Evolutionary conservation across 2,797 vertebrate genomes (phyloP).

Genomic region (Odontamblyopus lacepedii): DNA sequence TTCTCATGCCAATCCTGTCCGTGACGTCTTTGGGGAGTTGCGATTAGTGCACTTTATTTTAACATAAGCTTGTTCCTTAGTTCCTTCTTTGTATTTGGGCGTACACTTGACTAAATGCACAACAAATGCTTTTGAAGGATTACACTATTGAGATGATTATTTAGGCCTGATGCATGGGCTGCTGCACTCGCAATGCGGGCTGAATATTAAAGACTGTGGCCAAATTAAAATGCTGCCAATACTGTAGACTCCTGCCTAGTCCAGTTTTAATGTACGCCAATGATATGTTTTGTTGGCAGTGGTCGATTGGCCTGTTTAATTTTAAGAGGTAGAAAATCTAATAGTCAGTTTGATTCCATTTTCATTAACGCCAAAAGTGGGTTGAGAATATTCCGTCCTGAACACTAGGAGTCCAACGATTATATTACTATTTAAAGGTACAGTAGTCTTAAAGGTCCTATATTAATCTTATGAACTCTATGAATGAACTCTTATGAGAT

Average conservation of each 20-base stretch:
- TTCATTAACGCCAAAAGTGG: neutral
- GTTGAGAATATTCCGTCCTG: neutral
- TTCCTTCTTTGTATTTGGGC: neutral
- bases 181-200: neutral
- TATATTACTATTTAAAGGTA: no score
- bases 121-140: slow-evolving; percentile 2
- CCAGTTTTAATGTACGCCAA: neutral
- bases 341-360: neutral
- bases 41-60: slow-evolving; percentile 6
- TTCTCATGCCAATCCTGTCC: slow-evolving; percentile 6
- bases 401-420: neutral
- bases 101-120: slow-evolving; percentile 4
- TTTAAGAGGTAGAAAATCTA: neutral
- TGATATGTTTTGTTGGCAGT: neutral
- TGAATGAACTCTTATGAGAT: no score
- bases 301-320: neutral
- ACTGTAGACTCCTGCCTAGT: neutral
- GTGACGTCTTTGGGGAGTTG: neutral
- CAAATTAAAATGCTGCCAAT: neutral
- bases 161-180: neutral
- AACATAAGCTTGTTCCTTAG: neutral
- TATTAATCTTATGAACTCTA: no score
- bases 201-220: neutral
- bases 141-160: slow-evolving; percentile 2
- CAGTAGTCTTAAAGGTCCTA: no score